phyloP scores from a whole-genome alignment of 2,888 invertebrate species.

The Cataglyphis cursor region DNA sequence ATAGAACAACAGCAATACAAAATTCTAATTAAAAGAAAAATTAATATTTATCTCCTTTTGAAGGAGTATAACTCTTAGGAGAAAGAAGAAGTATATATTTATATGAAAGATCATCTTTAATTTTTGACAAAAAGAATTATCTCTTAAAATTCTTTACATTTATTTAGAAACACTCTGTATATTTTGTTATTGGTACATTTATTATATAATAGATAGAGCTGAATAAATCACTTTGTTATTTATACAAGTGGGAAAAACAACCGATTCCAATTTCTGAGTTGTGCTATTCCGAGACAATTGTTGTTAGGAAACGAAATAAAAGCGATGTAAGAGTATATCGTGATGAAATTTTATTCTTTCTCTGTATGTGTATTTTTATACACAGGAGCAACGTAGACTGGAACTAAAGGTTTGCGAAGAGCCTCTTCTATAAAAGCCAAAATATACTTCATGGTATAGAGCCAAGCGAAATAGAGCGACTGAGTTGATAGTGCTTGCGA shows the following conservation, averaged over 20 bases:
- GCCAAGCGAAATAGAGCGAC: constrained; percentile 14
- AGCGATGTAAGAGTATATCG: neutral
- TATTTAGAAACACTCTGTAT: neutral
- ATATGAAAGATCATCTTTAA: too few relatives aligned
- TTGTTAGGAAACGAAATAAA: constrained; percentile 4
- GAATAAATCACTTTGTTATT: neutral
- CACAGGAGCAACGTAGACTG: neutral
- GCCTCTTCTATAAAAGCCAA: neutral
- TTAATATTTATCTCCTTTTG: too few relatives aligned
- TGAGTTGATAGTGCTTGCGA: neutral
- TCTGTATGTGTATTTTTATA: neutral
- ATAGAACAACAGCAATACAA: too few relatives aligned
- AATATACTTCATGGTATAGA: constrained; percentile 9
- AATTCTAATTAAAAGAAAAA: too few relatives aligned
- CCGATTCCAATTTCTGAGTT: neutral
- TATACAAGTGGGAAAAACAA: neutral
- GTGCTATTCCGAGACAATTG: neutral
- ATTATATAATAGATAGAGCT: neutral
- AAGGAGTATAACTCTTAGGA: too few relatives aligned
- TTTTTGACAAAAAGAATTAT: too few relatives aligned
- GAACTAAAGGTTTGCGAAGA: neutral
- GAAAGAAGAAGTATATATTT: too few relatives aligned
- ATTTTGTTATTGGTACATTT: neutral
- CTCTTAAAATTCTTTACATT: too few relatives aligned
- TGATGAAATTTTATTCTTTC: constrained; percentile 15